Evolutionary conservation across 2,888 invertebrate genomes (phyloP).

Genomic region (Exocentrus adspersus): DNA sequence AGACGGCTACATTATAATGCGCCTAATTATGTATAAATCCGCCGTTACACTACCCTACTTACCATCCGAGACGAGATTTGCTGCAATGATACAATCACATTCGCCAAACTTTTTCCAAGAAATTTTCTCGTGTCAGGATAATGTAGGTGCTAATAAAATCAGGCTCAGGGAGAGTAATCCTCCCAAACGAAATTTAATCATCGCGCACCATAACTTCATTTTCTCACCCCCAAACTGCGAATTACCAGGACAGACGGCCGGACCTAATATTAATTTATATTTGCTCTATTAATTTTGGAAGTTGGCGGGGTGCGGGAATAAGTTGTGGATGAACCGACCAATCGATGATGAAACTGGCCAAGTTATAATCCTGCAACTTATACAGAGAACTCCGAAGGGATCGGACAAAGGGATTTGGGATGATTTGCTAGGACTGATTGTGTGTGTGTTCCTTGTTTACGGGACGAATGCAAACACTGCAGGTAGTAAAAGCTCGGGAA

Average conservation of each 20-base stretch:
- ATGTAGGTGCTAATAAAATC: no score
- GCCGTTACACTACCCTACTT: conserved; percentile 3
- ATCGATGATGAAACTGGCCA: conserved; percentile 28
- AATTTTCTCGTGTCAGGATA: no score
- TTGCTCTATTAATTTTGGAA: conserved; percentile 7
- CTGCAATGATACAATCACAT: background rate
- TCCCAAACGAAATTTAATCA: background rate
- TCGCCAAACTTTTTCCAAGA: no score
- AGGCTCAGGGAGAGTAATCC: no score
- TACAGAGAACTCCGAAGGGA: conserved; percentile 31
- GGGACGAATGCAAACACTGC: conserved; percentile 47
- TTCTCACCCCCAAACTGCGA: background rate
- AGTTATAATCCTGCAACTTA: conserved; percentile 35
- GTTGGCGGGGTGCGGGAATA: background rate
- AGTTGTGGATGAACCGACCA: background rate
- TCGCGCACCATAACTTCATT: background rate
- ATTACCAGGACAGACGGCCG: background rate
- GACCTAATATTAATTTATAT: conserved; percentile 11
- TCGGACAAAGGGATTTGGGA: conserved; percentile 55
- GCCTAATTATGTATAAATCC: conserved; percentile 38
- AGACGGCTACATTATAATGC: conserved; percentile 42
- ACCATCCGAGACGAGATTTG: background rate
- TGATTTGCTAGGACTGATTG: conserved; percentile 55
- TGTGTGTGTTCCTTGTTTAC: conserved; percentile 52
- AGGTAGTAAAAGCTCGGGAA: conserved; percentile 47